Evolutionary conservation across 2,797 vertebrate species (phyloP), one percentile per base, ranked within the genome.

Genomic region (Oceanodroma leucorhoa): DNA sequence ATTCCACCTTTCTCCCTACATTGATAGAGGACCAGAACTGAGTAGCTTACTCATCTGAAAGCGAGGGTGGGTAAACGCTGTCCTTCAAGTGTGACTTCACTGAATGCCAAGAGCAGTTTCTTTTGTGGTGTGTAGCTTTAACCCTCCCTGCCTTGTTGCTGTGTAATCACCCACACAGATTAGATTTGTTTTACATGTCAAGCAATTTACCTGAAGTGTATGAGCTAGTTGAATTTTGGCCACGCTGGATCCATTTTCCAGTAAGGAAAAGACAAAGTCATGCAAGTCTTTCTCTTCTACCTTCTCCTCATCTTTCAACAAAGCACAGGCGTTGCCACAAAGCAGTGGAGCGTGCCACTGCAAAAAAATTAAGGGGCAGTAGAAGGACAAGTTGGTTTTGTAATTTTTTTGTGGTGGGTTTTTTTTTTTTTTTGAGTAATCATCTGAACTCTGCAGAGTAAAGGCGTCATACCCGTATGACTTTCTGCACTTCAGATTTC

Each of bases 381-480:
- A 17, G 43, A 85, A 69, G 40, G 55, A 40, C 30, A 69, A 21
- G 14, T n/a, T 22, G 4, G 3, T 71, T 78, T 88, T 36, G 14
- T 53, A 27, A 11, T 9, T 65, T 18, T 58, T 78, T 76, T 67
- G 10, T 51, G 12, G 3, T 22, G 24, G 48, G 13, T 21, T 22
- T 54, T 38, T 46, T 32, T 58, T 57, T 27, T 10, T 23, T 60
- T 64, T 27, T 20, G 1, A 57, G 11, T 50, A 10, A 50, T 72
- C 22, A 36, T 51, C n/a, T 40, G 10, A 71, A 58, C 32, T 69
- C 9, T 79, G 32, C 38, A 13, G 36, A 70, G 48, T 30, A 18
- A 70, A 76, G 43, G 40, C 0, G 0, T 26, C 18, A 5, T 55
- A n/a, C 8, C 15, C 2, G 0, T 75, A 1, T 62, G 27, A 9